These are phyloP conservation scores for Cebus imitator DNA, from an alignment of 2,113 vertebrate species.

Conservation along the genomic window DNA sequence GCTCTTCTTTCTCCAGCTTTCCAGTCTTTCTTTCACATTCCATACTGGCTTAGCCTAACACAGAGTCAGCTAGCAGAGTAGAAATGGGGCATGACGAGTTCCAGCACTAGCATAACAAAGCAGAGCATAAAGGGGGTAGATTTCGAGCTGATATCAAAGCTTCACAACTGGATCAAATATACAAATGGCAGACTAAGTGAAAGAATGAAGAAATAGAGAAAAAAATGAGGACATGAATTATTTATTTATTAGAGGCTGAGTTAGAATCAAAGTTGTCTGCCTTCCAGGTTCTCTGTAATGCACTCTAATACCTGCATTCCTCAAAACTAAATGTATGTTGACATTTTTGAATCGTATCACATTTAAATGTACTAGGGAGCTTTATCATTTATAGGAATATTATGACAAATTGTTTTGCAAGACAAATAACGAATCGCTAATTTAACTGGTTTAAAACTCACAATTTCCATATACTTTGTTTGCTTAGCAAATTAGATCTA, in stretches of 20 bases:
- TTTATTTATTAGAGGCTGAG: background rate
- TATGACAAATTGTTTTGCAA: constrained; percentile 26
- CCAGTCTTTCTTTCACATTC: background rate
- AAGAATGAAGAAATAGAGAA: background rate
- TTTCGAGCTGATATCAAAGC: background rate
- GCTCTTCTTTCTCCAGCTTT: background rate
- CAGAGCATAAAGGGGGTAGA: background rate
- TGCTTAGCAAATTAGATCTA: constrained; percentile 8
- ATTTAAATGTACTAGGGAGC: background rate
- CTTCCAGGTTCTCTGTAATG: background rate
- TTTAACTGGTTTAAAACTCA: constrained; percentile 35
- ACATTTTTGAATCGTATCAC: background rate
- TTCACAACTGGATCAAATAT: background rate
- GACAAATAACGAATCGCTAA: background rate
- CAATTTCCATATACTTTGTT: background rate
- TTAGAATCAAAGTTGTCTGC: background rate
- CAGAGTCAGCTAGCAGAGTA: background rate
- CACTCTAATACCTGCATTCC: background rate
- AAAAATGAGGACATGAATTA: background rate
- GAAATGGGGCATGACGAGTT: background rate
- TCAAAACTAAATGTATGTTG: background rate
- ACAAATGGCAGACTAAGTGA: background rate
- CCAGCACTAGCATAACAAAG: background rate
- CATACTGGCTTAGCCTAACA: background rate
- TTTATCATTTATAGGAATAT: background rate